Evolutionary conservation across 2,888 invertebrate species (phyloP), one percentile per base, ranked within the genome.

Genomic region (Netelia inedita): DNA sequence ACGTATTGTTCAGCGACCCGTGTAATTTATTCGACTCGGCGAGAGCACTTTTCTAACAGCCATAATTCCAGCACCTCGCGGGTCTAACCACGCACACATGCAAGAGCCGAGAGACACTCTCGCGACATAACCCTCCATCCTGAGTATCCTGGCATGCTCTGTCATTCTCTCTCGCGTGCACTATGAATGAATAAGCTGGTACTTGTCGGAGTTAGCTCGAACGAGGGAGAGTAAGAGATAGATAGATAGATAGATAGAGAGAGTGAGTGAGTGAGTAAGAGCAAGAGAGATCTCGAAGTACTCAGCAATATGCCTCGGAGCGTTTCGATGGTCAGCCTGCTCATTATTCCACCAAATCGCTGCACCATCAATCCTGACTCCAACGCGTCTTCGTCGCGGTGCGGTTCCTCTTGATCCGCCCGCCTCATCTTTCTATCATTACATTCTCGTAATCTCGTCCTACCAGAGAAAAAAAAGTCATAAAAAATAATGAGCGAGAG

Each of bases 1-100:
- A 79, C 68, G 80, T 81, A 81, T 84, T 84, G 84, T 84, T 81
- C 84, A 81, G 66, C 80, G 81, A 84, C 76, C 84, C 78, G 73
- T 78, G 76, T 84, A 81, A 84, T 84, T 84, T 84, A 84, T 84
- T 84, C 84, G 73, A 73, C 72, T 76, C 43, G 43, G 68, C 66
- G 69, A 81, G 76, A 71, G 73, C 46, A 84, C 81, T 84, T 81
- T 81, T 81, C 84, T 69, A 83, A 72, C 59, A 72, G 72, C 71
- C 14, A 57, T 68, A 76, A 80, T 66, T 69, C 23, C 69, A 74
- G 46, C 57, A 61, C 61, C 78, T 57, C 79, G 59, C 43, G 46
- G 57, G 50, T 68, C 57, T 57, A 76, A 21, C 6, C n/a, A 55
- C 46, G 53, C 46, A 55, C 53, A 55, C 55, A 55, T 19, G n/a